These are phyloP conservation scores for Poeciliopsis gracilis DNA, from an alignment of 2,797 vertebrate genomes.

Conservation along the genomic window DNA sequence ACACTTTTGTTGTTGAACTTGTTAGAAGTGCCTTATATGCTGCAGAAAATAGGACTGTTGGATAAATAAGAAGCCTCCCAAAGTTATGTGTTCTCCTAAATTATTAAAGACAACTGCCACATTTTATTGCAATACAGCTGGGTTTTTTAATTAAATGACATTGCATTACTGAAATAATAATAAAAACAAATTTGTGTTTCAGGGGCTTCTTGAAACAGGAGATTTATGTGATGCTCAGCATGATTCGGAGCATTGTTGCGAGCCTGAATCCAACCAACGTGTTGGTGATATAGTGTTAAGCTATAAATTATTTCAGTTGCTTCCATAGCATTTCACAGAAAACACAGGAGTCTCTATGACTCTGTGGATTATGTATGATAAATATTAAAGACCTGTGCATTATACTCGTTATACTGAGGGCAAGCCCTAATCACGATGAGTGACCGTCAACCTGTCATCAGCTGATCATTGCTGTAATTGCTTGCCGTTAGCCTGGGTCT, in stretches of 20 bases:
- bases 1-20: slow-evolving; percentile 10
- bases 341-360: not conserved
- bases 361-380: not conserved
- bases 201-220: slow-evolving; percentile 9
- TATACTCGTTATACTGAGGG: slow-evolving; percentile 36
- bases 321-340: slow-evolving; percentile 19
- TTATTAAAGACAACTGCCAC: not conserved
- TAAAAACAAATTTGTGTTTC: slow-evolving; percentile 12
- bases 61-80: slow-evolving; percentile 5
- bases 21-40: slow-evolving; percentile 1
- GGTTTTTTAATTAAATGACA: not conserved
- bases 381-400: slow-evolving; percentile 36
- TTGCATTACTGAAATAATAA: slow-evolving; percentile 11
- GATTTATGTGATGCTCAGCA: slow-evolving; percentile 4
- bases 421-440: slow-evolving; percentile 20
- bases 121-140: not conserved
- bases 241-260: slow-evolving; percentile 29
- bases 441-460: slow-evolving; percentile 36
- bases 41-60: not conserved
- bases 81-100: not conserved
- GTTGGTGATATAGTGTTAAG: slow-evolving; percentile 38
- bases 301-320: slow-evolving; percentile 12
- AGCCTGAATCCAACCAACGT: slow-evolving; percentile 36
- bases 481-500: slow-evolving; percentile 19
- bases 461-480: slow-evolving; percentile 30